Percentiles rank a stretch among this genome's conserved stretches.
Conservation (phyloP, 2,797 vertebrate genomes). For the Otus scops region DNA sequence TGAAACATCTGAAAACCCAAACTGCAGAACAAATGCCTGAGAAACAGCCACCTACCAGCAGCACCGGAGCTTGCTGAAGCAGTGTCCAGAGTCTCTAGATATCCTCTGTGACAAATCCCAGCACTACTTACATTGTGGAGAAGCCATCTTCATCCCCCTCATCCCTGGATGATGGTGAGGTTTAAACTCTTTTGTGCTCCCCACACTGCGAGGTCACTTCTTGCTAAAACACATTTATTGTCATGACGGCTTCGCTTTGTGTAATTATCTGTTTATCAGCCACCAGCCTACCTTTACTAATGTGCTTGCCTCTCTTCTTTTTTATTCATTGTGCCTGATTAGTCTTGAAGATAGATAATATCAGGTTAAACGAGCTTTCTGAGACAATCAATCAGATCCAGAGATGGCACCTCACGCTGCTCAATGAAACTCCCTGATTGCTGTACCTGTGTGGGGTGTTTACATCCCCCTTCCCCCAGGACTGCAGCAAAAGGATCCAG, state of each 20-base stretch:
- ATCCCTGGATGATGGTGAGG: not conserved
- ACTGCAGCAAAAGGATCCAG: slow-evolving; percentile 1
- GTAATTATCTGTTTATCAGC: slow-evolving; percentile 56
- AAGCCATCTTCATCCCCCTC: not conserved
- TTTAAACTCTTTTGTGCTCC: not conserved
- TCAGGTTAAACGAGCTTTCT: slow-evolving; percentile 15
- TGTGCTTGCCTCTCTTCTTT: not conserved
- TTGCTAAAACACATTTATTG: not conserved
- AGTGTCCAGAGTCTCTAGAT: not conserved
- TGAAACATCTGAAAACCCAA: not conserved
- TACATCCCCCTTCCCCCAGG: not conserved
- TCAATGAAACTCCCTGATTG: not conserved
- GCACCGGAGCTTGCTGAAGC: not conserved
- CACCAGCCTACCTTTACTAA: not conserved
- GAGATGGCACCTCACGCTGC: not conserved
- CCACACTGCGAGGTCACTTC: not conserved
- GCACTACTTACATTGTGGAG: not conserved
- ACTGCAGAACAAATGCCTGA: not conserved
- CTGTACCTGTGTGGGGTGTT: not conserved
- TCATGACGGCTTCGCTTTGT: not conserved
- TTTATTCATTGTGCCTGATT: slow-evolving; percentile 21
- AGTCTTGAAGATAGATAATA: slow-evolving; percentile 38
- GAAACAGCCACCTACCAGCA: not conserved
- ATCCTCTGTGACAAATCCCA: not conserved
- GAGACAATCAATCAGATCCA: slow-evolving; percentile 21